A percentile compares a stretch with the other conserved stretches of the same genome.
Evolutionary conservation across 2,113 vertebrate species (phyloP).

Genomic region (Sylvilagus bachmani): DNA sequence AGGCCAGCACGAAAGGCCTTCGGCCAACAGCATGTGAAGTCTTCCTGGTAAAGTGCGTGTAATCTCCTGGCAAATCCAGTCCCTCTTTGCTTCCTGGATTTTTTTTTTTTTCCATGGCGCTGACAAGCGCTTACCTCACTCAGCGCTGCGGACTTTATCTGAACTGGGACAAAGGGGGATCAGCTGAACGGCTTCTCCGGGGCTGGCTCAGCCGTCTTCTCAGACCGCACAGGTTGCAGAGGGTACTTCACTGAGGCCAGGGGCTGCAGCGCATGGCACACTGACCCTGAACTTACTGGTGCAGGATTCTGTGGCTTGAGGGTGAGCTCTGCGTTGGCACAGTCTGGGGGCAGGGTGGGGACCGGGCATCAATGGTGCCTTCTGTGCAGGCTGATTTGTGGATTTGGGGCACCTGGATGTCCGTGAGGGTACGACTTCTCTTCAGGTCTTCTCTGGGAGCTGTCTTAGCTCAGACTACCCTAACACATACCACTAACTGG

Average conservation of each 20-base stretch:
- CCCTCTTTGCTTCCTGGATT: not conserved
- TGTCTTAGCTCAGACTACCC: not conserved
- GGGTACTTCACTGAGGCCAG: not conserved
- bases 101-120: not conserved
- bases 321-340: not conserved
- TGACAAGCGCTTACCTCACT: not conserved
- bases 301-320: not conserved
- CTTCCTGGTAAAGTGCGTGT: not conserved
- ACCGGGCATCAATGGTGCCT: not conserved
- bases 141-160: not conserved
- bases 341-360: not conserved
- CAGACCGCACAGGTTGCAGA: accelerated
- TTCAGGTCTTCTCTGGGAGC: not conserved
- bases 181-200: not conserved
- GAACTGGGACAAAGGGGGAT: not conserved
- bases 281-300: not conserved
- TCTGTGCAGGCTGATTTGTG: not conserved
- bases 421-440: not conserved
- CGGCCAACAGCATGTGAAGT: not conserved
- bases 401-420: no score
- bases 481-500: not conserved
- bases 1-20: accelerated
- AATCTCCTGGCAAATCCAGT: not conserved
- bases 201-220: not conserved
- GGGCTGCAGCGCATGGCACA: not conserved